A percentile compares a stretch with the other conserved stretches of the same genome.
Conservation (phyloP, 2,888 invertebrate genomes). For the Ectemnius lituratus region DNA sequence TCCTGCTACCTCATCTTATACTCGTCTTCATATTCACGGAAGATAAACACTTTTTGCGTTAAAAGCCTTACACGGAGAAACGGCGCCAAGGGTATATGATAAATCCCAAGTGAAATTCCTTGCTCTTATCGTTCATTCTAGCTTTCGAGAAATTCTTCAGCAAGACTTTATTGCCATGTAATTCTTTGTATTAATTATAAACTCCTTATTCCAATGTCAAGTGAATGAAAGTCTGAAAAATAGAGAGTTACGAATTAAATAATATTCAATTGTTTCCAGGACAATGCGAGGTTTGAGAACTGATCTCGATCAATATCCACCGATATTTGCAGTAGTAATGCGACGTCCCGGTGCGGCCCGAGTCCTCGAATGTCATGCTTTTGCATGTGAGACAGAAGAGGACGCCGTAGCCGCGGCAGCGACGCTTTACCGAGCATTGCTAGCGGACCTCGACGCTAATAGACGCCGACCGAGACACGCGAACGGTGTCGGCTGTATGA, state of each 20-base stretch:
- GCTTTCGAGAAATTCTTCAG: too few relatives aligned
- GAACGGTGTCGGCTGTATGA: conserved; percentile 88
- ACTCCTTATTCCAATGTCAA: too few relatives aligned
- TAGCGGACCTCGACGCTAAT: conserved; percentile 80
- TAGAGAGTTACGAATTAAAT: neutral
- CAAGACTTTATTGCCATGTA: too few relatives aligned
- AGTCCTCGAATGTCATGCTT: conserved; percentile 93
- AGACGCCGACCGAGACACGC: conserved; percentile 83
- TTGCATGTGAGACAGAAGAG: conserved; percentile 92
- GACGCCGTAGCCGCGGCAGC: conserved; percentile 95
- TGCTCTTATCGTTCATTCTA: too few relatives aligned
- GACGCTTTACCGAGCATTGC: conserved; percentile 92
- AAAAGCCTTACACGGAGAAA: too few relatives aligned
- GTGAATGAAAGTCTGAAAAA: too few relatives aligned
- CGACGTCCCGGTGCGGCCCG: conserved; percentile 87
- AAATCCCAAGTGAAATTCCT: too few relatives aligned
- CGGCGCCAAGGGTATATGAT: too few relatives aligned
- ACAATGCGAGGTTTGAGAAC: conserved; percentile 72
- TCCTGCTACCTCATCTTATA: too few relatives aligned
- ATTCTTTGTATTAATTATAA: too few relatives aligned
- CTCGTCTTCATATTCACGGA: too few relatives aligned
- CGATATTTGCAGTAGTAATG: conserved; percentile 95
- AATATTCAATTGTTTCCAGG: conserved; percentile 61
- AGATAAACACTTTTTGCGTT: too few relatives aligned
- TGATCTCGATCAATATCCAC: conserved; percentile 83